A percentile compares a stretch with the other conserved stretches of the same genome.
Evolutionary conservation across 2,113 vertebrate genomes (phyloP).

Genomic region (Cinclus cinclus): DNA sequence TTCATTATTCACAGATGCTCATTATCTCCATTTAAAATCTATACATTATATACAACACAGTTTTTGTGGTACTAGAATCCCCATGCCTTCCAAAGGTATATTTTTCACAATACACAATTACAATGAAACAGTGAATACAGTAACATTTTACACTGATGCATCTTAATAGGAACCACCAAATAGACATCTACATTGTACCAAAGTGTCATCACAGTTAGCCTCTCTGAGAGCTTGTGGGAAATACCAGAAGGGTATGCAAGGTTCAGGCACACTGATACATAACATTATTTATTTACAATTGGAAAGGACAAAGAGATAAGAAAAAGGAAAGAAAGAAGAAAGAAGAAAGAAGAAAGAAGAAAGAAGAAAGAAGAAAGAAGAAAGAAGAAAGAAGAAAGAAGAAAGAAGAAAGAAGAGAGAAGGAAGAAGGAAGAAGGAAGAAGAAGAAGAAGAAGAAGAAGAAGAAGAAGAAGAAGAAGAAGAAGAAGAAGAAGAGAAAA

Average conservation of each 20-base stretch:
- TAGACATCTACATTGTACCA: conserved; percentile 86
- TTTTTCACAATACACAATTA: conserved; percentile 94
- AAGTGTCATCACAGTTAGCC: conserved; percentile 85
- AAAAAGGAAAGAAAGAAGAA: conserved; percentile 24
- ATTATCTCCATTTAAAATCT: conserved; percentile 89
- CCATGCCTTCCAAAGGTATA: conserved; percentile 88
- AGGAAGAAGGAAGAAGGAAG: conserved; percentile 40
- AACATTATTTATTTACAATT: conserved; percentile 85
- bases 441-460: not conserved
- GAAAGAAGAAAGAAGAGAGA: conserved; percentile 49
- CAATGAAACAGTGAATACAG: conserved; percentile 94
- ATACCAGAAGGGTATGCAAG: conserved; percentile 83
- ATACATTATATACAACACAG: conserved; percentile 96
- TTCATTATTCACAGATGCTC: conserved; percentile 89
- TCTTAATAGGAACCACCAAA: conserved; percentile 88
- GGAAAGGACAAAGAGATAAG: conserved; percentile 65
- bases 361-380: conserved; percentile 64
- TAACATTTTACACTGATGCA: conserved; percentile 91
- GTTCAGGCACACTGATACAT: conserved; percentile 93
- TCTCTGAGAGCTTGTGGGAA: conserved; percentile 81
- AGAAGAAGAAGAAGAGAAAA: conserved; percentile 60
- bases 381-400: conserved; percentile 22
- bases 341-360: not conserved
- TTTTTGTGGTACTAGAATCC: conserved; percentile 89
- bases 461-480: conserved; percentile 61